Evolutionary conservation across 2,113 vertebrate species (phyloP), one percentile per base, ranked within the genome.

Genomic region (Dissostichus mawsoni): DNA sequence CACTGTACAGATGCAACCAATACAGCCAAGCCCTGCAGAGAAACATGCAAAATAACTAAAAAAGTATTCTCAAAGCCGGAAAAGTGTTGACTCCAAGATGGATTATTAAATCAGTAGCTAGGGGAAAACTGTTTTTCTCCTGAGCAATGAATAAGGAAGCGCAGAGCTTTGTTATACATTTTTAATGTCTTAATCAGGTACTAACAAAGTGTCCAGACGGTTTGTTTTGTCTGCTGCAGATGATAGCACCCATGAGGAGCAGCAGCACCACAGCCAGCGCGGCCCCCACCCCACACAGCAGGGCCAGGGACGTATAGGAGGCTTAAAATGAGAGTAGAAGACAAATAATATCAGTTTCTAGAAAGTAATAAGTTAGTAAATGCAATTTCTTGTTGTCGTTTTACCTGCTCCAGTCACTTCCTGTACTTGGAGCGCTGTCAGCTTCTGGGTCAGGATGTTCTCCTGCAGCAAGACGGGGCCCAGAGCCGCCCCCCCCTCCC

Each of bases 101-200:
- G 0, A 3, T 14, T 29, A 11, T 57, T 14, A 55, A 11, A 4
- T 56, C 20, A 23, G 20, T 56, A 25, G 4, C 20, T 2, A 4
- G 4, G n/a, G 53, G 20, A 11, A 10, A n/a, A 5, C 1, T 36
- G 2, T 2, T 16, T 18, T 18, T 8, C 16, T 3, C 36, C 12
- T 44, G 17, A 44, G 36, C 5, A 63, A n/a, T 12, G 45, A 53
- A 33, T 11, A 56, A 52, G 4, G 1, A 29, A 48, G 33, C 29
- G 23, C 0, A 1, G 67, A 25, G 20, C 62, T 56, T 25, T 10
- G 50, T 17, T 51, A 4, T 10, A 67, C 80, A 73, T 48, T 76
- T 92, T 89, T 90, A 86, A 91, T 87, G 29, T 70, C 65, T 74
- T 56, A 23, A 65, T 90, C 76, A 92, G 23, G 80, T 86, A 18